Base-by-base conservation (phyloP, 2,113 vertebrate genomes). In the Morone chrysops region DNA sequence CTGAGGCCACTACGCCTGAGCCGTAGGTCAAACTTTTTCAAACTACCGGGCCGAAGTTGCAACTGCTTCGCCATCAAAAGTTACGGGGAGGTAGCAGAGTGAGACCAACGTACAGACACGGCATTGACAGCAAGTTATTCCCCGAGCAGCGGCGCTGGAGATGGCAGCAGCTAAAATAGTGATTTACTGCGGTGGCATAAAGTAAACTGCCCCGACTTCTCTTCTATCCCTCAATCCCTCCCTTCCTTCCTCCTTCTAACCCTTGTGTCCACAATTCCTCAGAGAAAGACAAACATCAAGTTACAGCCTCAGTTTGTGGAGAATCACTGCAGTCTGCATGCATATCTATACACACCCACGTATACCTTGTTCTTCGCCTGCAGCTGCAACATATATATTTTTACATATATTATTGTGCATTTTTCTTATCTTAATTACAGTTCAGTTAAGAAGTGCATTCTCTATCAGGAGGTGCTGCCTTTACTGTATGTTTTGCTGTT, bases 231-330 rank as follows among this genome's bases (percentile, higher is more conserved):
- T 31, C 82, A 2, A 25, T 63, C 69, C 56, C 60, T 57, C 68
- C 20, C 53, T 69, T 66, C 78, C 74, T 41, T 78, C 61, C 61
- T 81, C 75, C 70, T 8, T 22, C 84, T 71, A 72, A 84, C 89
- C 84, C 86, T 31, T 31, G 83, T 61, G 84, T 90, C 81, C 87
- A 86, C 89, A 80, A 80, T 62, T 78, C 83, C 92, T 83, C 70
- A 1, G 87, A 88, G 91, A 80, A 86, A 89, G 88, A 83, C 91
- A 90, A 93, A 89, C 86, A 93, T 92, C 84, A 59, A 92, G 87
- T 92, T 91, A 92, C 85, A 78, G 89, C 86, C 89, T 86, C 70
- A 81, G 73, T 86, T 85, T 67, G 45, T 9, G 4, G 75, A 82
- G 87, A 62, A 50, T 83, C 70, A 9, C 74, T 62, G 47, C 48